phyloP scores from a whole-genome alignment of 2,888 invertebrate genomes.

The Epistrophe grossulariae region DNA sequence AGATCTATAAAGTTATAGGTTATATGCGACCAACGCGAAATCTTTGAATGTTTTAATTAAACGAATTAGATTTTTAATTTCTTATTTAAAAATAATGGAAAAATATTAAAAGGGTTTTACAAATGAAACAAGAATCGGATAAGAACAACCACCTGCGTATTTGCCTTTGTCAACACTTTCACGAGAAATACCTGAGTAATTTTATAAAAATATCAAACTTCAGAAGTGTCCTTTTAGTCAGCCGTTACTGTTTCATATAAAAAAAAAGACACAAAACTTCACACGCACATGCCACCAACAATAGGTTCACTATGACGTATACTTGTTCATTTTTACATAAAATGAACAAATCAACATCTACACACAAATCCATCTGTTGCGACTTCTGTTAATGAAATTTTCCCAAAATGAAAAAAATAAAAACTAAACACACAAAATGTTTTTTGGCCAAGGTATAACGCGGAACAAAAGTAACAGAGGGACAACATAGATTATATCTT shows the following conservation, averaged over 20 bases:
- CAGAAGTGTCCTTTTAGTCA: neutral
- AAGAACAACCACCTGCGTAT: too few relatives aligned
- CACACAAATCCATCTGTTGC: slow-evolving; percentile 68
- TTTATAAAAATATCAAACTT: too few relatives aligned
- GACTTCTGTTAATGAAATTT: slow-evolving; percentile 48
- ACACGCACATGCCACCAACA: neutral
- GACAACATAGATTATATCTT: slow-evolving; percentile 30
- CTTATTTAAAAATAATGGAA: too few relatives aligned
- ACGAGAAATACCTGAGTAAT: too few relatives aligned
- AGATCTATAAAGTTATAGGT: too few relatives aligned
- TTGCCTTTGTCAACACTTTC: too few relatives aligned
- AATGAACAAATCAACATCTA: slow-evolving; percentile 9
- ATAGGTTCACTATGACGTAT: slow-evolving; percentile 55
- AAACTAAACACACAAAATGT: slow-evolving; percentile 38
- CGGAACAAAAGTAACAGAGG: slow-evolving; percentile 57
- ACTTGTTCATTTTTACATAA: slow-evolving; percentile 56
- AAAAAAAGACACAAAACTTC: neutral
- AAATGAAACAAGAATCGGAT: too few relatives aligned
- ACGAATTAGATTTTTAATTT: too few relatives aligned
- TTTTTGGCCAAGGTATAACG: slow-evolving; percentile 53
- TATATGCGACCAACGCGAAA: too few relatives aligned
- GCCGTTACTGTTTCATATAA: slow-evolving; percentile 31
- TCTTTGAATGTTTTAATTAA: too few relatives aligned
- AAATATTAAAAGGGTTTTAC: too few relatives aligned
- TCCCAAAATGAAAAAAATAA: slow-evolving; percentile 1